A percentile compares a stretch with the other conserved stretches of the same genome.
These are phyloP conservation scores for Buceros bicornis DNA, from an alignment of 2,797 vertebrate species.

Conservation along the genomic window DNA sequence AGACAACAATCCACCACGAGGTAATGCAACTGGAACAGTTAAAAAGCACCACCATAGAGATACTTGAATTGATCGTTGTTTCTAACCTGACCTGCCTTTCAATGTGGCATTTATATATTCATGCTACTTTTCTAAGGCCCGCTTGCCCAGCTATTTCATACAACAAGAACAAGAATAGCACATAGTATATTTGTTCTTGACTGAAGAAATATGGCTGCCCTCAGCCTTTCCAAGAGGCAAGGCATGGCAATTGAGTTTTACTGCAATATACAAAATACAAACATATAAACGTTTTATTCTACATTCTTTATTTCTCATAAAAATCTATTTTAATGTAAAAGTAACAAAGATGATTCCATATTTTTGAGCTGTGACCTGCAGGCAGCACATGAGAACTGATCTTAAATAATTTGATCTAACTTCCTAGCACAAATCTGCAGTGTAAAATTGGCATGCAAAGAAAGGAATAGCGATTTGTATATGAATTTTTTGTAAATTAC, in stretches of 20 bases:
- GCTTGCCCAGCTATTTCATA: neutral
- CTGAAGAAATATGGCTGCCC: neutral
- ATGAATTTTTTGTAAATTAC: neutral
- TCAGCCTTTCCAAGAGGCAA: neutral
- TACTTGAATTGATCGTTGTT: neutral
- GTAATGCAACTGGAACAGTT: neutral
- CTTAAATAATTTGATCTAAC: neutral
- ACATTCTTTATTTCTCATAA: neutral
- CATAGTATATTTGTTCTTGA: neutral
- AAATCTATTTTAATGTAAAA: neutral
- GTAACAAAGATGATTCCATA: neutral
- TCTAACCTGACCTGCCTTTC: neutral
- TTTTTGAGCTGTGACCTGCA: neutral
- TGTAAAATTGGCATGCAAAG: neutral
- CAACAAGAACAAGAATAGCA: neutral
- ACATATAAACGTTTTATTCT: neutral
- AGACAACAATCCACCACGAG: neutral
- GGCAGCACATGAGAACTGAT: neutral
- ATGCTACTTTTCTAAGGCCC: accelerated
- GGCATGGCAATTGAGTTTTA: neutral
- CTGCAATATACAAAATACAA: neutral
- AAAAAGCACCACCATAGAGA: neutral
- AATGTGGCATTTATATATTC: neutral
- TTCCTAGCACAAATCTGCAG: neutral
- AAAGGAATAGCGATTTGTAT: neutral